Evolutionary conservation across 1,140 invertebrate species (phyloP).

Genomic region (Pseudomyrmex cubaensis): DNA sequence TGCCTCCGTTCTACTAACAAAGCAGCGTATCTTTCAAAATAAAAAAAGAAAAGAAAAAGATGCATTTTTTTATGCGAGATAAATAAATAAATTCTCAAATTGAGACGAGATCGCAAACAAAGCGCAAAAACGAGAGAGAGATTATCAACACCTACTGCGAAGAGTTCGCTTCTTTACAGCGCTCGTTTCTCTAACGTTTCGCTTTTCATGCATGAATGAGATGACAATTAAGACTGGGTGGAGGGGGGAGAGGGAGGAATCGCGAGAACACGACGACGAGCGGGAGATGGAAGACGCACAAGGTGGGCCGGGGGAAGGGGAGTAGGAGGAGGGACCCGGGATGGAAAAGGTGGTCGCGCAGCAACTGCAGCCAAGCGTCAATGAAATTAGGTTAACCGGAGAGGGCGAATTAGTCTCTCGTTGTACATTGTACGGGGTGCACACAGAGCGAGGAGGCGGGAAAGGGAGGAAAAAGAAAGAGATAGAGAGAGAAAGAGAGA

Average conservation of each 20-base stretch:
- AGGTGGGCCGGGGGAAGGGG: neutral
- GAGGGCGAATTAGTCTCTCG: constrained; percentile 47
- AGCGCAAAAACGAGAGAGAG: neutral
- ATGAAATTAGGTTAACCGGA: constrained; percentile 61
- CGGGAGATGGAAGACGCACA: neutral
- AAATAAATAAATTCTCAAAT: neutral
- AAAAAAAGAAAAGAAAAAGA: neutral
- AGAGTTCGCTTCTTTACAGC: neutral
- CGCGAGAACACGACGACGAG: neutral
- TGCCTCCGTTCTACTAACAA: neutral
- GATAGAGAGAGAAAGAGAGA: no score
- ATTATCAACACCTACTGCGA: neutral
- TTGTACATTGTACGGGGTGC: constrained; percentile 1
- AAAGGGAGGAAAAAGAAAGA: neutral
- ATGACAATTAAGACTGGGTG: neutral
- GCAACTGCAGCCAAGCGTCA: constrained; percentile 47
- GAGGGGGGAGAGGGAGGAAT: neutral
- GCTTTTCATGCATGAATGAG: constrained; percentile 19
- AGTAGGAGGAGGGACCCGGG: neutral
- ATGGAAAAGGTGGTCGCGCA: constrained; percentile 10
- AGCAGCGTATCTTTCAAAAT: neutral
- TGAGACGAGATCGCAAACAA: neutral
- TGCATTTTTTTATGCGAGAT: no score
- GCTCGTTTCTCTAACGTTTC: neutral
- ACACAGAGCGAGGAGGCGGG: neutral